phyloP scores from a whole-genome alignment of 2,888 invertebrate genomes.

The Drosophila stalkeri region DNA sequence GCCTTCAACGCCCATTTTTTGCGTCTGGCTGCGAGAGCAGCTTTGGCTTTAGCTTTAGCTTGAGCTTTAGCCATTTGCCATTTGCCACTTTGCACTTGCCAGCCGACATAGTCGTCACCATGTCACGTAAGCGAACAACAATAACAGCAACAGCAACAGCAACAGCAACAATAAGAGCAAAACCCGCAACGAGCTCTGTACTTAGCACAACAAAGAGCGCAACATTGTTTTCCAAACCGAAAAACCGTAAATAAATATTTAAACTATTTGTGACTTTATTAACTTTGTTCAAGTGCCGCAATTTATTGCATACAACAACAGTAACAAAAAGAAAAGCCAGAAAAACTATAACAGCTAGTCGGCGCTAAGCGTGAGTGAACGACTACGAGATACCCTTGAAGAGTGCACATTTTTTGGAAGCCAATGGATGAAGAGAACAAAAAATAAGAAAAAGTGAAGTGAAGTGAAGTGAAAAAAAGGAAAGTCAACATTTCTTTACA shows the following conservation, averaged over 20 bases:
- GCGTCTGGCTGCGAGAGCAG: background rate
- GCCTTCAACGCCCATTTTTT: background rate
- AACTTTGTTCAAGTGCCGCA: slow-evolving; percentile 79
- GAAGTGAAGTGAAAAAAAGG: no score
- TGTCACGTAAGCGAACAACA: slow-evolving; percentile 40
- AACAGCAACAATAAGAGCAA: slow-evolving; percentile 13
- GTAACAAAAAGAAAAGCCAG: background rate
- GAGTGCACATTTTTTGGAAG: no score
- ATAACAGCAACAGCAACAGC: background rate
- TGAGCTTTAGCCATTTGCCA: background rate
- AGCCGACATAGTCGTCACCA: slow-evolving; percentile 24
- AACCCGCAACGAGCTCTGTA: slow-evolving; percentile 23
- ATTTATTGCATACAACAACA: slow-evolving; percentile 73
- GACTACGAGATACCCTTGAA: background rate
- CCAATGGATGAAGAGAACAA: no score
- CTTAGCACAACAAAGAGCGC: slow-evolving; percentile 45
- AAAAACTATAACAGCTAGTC: background rate
- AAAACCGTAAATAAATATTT: slow-evolving; percentile 79
- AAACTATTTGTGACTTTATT: slow-evolving; percentile 81
- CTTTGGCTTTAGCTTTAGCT: background rate
- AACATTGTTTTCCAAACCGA: slow-evolving; percentile 70
- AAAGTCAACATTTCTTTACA: background rate
- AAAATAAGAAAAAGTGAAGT: background rate
- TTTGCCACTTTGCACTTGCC: slow-evolving; percentile 11
- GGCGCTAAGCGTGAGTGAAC: background rate